A percentile compares a stretch with the other conserved stretches of the same genome.
phyloP scores from a whole-genome alignment of 1,140 invertebrate species.

The Melipona quadrifasciata region DNA sequence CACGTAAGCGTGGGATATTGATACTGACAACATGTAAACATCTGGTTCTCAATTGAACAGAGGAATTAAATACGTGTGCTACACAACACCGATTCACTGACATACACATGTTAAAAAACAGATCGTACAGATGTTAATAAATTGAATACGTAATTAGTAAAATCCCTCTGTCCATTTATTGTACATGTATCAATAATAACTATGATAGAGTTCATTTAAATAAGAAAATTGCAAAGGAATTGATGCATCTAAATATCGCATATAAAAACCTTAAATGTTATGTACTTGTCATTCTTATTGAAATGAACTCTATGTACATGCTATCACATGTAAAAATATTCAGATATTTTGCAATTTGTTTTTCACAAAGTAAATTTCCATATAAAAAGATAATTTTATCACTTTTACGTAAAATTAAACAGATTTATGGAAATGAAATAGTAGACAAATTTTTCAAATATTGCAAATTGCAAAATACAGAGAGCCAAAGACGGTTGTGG shows the following conservation, averaged over 20 bases:
- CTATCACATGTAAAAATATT: slow-evolving; percentile 69
- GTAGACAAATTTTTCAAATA: neutral
- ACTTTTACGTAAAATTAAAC: neutral
- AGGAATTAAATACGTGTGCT: slow-evolving; percentile 61
- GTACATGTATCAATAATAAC: slow-evolving; percentile 70
- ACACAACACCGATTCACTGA: neutral
- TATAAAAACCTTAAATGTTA: neutral
- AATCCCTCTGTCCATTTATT: slow-evolving; percentile 74
- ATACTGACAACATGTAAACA: slow-evolving; percentile 82
- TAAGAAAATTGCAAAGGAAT: slow-evolving; percentile 30
- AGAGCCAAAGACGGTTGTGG: slow-evolving; percentile 81
- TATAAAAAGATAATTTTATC: neutral
- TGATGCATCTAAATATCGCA: too few species aligned
- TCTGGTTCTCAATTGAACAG: slow-evolving; percentile 74
- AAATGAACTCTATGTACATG: slow-evolving; percentile 70
- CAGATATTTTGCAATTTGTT: slow-evolving; percentile 73
- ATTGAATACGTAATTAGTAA: slow-evolving; percentile 24
- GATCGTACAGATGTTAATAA: neutral
- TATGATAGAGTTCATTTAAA: slow-evolving; percentile 70
- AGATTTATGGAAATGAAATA: neutral
- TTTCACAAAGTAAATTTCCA: neutral
- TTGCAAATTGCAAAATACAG: slow-evolving; percentile 76
- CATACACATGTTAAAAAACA: neutral
- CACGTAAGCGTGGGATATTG: slow-evolving; percentile 82
- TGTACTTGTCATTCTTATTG: slow-evolving; percentile 23